A percentile compares a stretch with the other conserved stretches of the same genome.
Evolutionary conservation across 53 echinoderm and acorn worm species (phyloP).

Genomic region (Glandiceps talaboti): DNA sequence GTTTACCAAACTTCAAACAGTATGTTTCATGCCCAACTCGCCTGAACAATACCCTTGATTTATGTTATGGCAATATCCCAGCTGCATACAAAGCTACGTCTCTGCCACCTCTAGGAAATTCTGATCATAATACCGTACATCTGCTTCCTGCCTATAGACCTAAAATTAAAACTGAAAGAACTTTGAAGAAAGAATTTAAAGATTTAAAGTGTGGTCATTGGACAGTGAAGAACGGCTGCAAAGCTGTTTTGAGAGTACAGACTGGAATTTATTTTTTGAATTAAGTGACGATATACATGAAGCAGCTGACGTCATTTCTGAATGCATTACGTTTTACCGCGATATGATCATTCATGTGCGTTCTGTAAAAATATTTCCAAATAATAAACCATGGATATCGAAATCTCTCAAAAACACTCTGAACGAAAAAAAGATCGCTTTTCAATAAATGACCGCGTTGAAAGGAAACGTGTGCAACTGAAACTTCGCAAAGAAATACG

Average conservation of each 20-base stretch:
- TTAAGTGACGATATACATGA: conserved; percentile 7
- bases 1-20: neutral
- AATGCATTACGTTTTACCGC: conserved; percentile 18
- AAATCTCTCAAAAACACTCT: conserved; percentile 10
- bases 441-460: neutral
- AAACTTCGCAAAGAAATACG: neutral
- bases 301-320: conserved; percentile 8
- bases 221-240: conserved; percentile 4
- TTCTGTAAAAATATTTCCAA: conserved; percentile 9
- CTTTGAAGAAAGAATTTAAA: neutral
- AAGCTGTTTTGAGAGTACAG: conserved; percentile 19
- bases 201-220: conserved; percentile 6
- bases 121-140: conserved; percentile 13
- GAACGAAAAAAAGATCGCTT: too few species aligned
- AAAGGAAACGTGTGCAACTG: neutral
- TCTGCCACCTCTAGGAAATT: conserved; percentile 11
- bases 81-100: conserved; percentile 4
- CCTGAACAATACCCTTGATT: conserved; percentile 5
- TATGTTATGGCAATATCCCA: conserved; percentile 8
- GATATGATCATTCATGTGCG: conserved; percentile 13
- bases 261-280: conserved; percentile 19
- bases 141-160: conserved; percentile 11
- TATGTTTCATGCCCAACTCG: conserved; percentile 5
- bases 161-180: neutral
- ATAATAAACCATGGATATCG: conserved; percentile 33